These are phyloP conservation scores for Phalacrocorax aristotelis DNA, from an alignment of 2,113 vertebrate species.

Conservation along the genomic window DNA sequence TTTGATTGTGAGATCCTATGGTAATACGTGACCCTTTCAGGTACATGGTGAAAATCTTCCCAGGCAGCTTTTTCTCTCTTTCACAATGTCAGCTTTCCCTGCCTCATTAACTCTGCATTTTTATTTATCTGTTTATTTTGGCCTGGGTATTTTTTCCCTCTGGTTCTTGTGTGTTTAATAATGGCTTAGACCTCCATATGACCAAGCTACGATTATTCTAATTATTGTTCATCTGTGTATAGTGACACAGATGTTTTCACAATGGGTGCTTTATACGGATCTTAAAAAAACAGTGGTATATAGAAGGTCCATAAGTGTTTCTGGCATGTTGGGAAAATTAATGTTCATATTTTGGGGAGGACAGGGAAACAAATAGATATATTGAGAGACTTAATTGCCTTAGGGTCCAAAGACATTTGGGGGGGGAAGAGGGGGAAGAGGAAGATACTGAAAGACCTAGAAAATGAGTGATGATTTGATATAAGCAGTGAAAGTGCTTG, in stretches of 20 bases:
- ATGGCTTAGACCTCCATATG: background rate
- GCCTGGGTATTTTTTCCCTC: background rate
- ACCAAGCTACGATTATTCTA: background rate
- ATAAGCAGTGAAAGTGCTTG: background rate
- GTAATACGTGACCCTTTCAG: background rate
- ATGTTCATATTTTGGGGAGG: background rate
- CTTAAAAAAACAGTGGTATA: background rate
- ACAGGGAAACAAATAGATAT: background rate
- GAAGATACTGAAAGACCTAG: background rate
- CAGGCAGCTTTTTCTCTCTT: background rate
- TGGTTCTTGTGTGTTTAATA: background rate
- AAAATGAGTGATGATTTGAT: background rate
- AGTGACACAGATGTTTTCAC: conserved; percentile 3
- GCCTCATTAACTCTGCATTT: background rate
- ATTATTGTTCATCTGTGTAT: background rate
- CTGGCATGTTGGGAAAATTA: background rate
- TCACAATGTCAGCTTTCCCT: background rate
- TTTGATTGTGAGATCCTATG: background rate
- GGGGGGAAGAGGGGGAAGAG: fast-evolving
- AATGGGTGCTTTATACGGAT: background rate
- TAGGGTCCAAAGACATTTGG: background rate
- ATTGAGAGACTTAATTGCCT: background rate
- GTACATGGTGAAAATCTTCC: background rate
- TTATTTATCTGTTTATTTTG: conserved; percentile 38
- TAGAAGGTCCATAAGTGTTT: background rate